Evolutionary conservation across 2,113 vertebrate species (phyloP).

Genomic region (Chloebia gouldiae): DNA sequence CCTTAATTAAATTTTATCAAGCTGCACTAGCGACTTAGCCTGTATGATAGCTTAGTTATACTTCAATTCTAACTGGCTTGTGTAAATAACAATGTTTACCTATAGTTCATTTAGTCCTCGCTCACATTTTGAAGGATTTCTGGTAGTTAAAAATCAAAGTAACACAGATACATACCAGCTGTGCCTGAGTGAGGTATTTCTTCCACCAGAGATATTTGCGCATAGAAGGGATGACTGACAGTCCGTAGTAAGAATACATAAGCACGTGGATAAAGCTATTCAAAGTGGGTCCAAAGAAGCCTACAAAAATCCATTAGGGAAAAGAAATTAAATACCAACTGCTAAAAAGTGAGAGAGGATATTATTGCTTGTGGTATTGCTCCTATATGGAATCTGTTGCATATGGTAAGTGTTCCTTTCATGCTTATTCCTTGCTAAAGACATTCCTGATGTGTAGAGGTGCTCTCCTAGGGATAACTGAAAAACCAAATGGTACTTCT

Average conservation of each 20-base stretch:
- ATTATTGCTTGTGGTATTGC: not conserved
- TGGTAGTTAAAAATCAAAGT: not conserved
- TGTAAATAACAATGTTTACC: not conserved
- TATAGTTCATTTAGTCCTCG: not conserved
- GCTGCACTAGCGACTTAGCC: not conserved
- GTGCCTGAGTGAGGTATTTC: constrained; percentile 89
- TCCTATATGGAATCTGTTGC: not conserved
- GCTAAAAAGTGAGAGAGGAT: not conserved
- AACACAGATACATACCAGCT: constrained; percentile 71
- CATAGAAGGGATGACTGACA: constrained; percentile 87
- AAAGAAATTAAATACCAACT: not conserved
- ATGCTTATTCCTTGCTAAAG: not conserved
- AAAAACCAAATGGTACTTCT: not conserved
- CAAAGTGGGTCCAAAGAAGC: constrained; percentile 87
- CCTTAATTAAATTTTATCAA: not conserved
- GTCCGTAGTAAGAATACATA: constrained; percentile 88
- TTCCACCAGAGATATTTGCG: constrained; percentile 90
- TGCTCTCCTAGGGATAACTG: not conserved
- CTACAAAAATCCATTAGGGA: constrained; percentile 45
- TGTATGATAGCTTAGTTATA: not conserved
- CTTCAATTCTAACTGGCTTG: not conserved
- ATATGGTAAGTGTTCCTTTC: not conserved
- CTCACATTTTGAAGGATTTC: not conserved
- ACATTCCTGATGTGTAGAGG: not conserved
- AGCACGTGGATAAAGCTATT: constrained; percentile 90